These are phyloP conservation scores for Notolepis coatsorum DNA, from an alignment of 2,797 vertebrate species.

Conservation along the genomic window DNA sequence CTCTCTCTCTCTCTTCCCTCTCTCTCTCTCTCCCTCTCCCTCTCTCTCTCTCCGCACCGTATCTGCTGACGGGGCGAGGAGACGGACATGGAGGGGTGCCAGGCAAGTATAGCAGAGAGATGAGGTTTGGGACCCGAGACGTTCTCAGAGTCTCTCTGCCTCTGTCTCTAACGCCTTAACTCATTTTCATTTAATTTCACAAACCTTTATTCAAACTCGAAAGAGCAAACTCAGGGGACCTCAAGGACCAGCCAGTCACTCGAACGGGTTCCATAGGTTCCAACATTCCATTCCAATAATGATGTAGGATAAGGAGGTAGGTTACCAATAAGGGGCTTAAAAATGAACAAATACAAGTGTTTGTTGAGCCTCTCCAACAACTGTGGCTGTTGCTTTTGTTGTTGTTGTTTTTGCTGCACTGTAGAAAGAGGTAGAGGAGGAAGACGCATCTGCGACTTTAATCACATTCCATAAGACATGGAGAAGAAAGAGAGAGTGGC, in stretches of 20 bases:
- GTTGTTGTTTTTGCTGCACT: constrained; percentile 50
- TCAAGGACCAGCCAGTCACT: too few relatives aligned
- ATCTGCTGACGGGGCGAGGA: constrained; percentile 67
- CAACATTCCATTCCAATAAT: too few relatives aligned
- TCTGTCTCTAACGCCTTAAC: constrained; percentile 49
- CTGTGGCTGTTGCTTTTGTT: constrained; percentile 17
- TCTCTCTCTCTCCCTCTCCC: constrained; percentile 62
- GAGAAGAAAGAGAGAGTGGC: background rate
- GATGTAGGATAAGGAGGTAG: too few relatives aligned
- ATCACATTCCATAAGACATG: background rate
- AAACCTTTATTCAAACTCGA: too few relatives aligned
- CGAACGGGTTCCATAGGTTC: too few relatives aligned
- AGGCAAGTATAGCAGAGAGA: constrained; percentile 30
- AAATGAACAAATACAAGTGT: too few relatives aligned
- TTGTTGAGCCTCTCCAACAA: background rate
- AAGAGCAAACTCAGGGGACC: too few relatives aligned
- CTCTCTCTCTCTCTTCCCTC: constrained; percentile 60
- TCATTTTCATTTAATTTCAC: background rate
- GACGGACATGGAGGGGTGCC: constrained; percentile 40
- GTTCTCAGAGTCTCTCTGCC: constrained; percentile 20
- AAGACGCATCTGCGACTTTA: constrained; percentile 15
- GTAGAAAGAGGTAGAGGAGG: constrained; percentile 40
- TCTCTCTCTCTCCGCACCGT: too few relatives aligned
- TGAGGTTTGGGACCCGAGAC: constrained; percentile 48
- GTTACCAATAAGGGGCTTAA: too few relatives aligned